Percentiles rank a stretch among this genome's conserved stretches.
Evolutionary conservation across 1,140 invertebrate species (phyloP).

Genomic region (Aporrectodea caliginosa): DNA sequence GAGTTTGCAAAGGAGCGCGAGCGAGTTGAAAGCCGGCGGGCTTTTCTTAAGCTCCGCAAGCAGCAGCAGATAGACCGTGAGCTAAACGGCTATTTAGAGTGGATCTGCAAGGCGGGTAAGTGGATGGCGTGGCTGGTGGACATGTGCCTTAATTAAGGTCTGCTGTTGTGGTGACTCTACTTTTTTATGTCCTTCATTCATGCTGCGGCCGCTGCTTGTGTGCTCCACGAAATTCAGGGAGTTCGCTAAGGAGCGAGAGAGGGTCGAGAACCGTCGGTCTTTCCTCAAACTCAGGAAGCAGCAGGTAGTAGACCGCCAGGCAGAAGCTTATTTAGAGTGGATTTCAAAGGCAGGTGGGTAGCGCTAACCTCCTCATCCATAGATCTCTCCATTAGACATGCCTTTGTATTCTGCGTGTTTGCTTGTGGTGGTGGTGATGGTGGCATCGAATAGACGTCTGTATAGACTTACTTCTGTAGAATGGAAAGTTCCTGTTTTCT

Average conservation of each 20-base stretch:
- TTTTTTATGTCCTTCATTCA: neutral
- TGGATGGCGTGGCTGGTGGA: neutral
- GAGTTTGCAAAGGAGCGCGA: conserved; percentile 99
- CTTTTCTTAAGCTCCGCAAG: conserved; percentile 97
- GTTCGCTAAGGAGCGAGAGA: conserved; percentile 99
- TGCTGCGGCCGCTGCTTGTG: neutral
- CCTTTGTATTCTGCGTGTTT: conserved; percentile 68
- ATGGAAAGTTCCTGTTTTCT: no score
- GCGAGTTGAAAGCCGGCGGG: conserved; percentile 99
- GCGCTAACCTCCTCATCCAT: neutral
- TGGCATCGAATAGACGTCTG: no score
- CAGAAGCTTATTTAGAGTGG: conserved; percentile 99
- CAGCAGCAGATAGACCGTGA: conserved; percentile 98
- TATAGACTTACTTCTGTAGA: no score
- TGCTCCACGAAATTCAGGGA: conserved; percentile 68
- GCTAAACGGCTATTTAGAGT: conserved; percentile 99
- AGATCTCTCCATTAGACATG: conserved; percentile 1
- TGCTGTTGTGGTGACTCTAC: neutral
- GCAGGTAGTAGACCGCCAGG: conserved; percentile 96
- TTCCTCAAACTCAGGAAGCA: conserved; percentile 98
- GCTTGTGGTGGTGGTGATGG: neutral
- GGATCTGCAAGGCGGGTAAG: conserved; percentile 99
- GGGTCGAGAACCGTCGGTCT: conserved; percentile 99
- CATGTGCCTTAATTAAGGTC: neutral
- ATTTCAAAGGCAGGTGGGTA: conserved; percentile 96